Conservation (phyloP, 2,113 vertebrate species). For the Carassius gibelio region DNA sequence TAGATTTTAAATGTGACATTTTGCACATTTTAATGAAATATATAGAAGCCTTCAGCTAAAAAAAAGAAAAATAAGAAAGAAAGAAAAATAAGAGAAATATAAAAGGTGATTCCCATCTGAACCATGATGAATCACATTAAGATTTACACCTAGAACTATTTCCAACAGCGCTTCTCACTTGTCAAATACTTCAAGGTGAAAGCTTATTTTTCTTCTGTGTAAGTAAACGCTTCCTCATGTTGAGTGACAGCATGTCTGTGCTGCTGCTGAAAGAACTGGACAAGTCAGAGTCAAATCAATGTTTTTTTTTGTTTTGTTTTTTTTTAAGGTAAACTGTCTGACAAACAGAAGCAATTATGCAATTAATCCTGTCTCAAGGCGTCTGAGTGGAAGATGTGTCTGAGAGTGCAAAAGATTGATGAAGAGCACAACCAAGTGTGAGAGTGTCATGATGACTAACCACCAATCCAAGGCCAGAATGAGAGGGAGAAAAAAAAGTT, state of each 20-base stretch:
- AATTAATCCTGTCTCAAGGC: background rate
- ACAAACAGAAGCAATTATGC: background rate
- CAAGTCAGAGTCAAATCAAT: background rate
- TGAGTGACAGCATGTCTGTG: background rate
- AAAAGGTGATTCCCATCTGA: background rate
- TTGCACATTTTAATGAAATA: no score
- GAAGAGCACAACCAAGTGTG: background rate
- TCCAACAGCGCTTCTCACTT: slow-evolving; percentile 1
- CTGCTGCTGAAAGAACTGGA: background rate
- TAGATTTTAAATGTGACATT: no score
- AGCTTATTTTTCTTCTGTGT: background rate
- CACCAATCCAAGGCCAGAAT: no score
- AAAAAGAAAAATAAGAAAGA: no score
- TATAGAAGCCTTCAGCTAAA: background rate
- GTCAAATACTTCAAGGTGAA: slow-evolving; percentile 4
- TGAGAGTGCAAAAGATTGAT: background rate
- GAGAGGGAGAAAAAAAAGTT: no score
- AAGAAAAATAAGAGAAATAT: background rate
- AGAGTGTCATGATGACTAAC: background rate
- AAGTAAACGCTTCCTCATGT: background rate
- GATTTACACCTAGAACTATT: slow-evolving; percentile 1
- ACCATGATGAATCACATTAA: background rate
- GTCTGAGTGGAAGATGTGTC: background rate
- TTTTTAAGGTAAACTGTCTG: background rate
- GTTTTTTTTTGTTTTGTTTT: background rate